These are phyloP conservation scores for Dipodomys merriami DNA, from an alignment of 2,113 vertebrate genomes.

Conservation along the genomic window DNA sequence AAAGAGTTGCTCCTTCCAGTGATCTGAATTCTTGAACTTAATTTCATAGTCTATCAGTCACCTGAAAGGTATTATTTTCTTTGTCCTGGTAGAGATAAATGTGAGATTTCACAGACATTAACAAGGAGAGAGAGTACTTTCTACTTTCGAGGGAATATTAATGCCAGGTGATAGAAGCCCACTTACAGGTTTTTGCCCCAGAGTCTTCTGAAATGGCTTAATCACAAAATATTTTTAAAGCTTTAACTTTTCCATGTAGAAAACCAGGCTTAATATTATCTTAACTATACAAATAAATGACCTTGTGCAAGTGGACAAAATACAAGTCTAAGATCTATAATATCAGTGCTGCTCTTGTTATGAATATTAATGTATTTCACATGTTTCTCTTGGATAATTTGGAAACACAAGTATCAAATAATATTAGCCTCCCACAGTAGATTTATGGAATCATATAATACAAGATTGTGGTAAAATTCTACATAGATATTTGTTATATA, in stretches of 20 bases:
- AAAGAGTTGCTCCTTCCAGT: not conserved
- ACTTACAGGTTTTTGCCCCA: not conserved
- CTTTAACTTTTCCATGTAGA: not conserved
- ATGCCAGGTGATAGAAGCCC: not conserved
- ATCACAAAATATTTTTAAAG: not conserved
- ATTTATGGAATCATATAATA: not conserved
- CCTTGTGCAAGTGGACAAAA: not conserved
- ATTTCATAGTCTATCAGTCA: slow-evolving; percentile 59
- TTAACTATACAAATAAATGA: not conserved
- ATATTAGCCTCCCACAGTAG: not conserved
- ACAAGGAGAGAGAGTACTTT: not conserved
- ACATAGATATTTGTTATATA: not conserved
- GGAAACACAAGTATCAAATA: slow-evolving; percentile 25
- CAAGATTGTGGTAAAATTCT: not conserved
- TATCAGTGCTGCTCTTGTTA: not conserved
- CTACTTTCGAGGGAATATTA: slow-evolving; percentile 25
- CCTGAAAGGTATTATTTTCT: slow-evolving; percentile 46
- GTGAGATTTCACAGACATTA: slow-evolving; percentile 52
- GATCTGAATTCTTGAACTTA: slow-evolving; percentile 56
- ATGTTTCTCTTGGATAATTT: slow-evolving; percentile 12
- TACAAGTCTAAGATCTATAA: not conserved
- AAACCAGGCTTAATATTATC: not conserved
- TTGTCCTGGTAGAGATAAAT: slow-evolving; percentile 51
- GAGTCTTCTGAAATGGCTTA: slow-evolving; percentile 34
- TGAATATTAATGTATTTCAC: not conserved